A percentile compares a stretch with the other conserved stretches of the same genome.
Evolutionary conservation across 2,888 invertebrate genomes (phyloP).

Genomic region (Leptopilina myrica): DNA sequence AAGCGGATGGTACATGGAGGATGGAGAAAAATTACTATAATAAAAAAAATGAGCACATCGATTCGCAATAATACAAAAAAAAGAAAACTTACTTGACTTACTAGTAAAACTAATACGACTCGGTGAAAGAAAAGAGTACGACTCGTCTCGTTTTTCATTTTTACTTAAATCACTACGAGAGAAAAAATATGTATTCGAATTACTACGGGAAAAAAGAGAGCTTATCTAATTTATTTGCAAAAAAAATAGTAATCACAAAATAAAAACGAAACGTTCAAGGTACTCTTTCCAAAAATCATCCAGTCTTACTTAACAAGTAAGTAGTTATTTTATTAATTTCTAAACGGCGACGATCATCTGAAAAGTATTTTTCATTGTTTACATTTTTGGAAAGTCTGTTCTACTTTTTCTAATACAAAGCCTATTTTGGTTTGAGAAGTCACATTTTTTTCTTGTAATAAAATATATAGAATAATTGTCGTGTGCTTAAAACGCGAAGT

Average conservation of each 20-base stretch:
- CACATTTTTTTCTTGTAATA: conserved; percentile 66
- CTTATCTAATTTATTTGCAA: neutral
- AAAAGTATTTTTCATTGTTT: neutral
- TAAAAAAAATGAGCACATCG: conserved; percentile 68
- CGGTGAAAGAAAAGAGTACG: conserved; percentile 56
- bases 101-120: conserved; percentile 68
- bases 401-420: conserved; percentile 52
- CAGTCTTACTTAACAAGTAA: conserved; percentile 59
- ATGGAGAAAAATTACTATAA: conserved; percentile 55
- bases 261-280: conserved; percentile 15
- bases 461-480: conserved; percentile 68
- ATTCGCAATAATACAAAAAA: conserved; percentile 65
- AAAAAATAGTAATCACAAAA: conserved; percentile 19
- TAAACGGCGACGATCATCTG: conserved; percentile 45
- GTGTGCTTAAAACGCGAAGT: conserved; percentile 63
- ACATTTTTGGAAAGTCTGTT: conserved; percentile 34
- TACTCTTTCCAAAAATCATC: conserved; percentile 50
- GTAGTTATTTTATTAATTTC: conserved; percentile 55
- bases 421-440: conserved; percentile 65
- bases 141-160: conserved; percentile 43
- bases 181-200: no score
- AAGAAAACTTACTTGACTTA: conserved; percentile 64
- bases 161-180: neutral
- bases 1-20: conserved; percentile 60
- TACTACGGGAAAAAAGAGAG: neutral